phyloP scores from a whole-genome alignment of 1,140 invertebrate species.

The Eupeodes corollae region DNA sequence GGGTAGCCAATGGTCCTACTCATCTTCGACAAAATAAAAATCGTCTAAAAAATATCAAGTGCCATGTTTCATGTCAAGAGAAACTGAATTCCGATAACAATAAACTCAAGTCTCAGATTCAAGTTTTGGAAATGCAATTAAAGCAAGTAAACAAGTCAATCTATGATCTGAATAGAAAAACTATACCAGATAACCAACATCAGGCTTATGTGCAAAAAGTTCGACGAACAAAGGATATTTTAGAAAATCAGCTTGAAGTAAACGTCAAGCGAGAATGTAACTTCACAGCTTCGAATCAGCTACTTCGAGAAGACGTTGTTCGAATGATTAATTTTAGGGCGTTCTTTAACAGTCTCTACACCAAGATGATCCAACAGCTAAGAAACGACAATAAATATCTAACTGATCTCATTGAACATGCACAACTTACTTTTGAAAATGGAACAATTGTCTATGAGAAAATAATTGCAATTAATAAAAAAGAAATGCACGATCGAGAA shows the following conservation, averaged over 20 bases:
- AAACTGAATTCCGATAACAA: constrained; percentile 18
- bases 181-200: constrained; percentile 24
- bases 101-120: constrained; percentile 19
- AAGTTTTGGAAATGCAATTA: constrained; percentile 24
- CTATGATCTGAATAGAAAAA: constrained; percentile 20
- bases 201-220: constrained; percentile 15
- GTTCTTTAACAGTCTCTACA: constrained; percentile 24
- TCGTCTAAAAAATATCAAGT: constrained; percentile 15
- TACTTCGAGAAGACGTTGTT: constrained; percentile 22
- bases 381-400: constrained; percentile 31
- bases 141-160: constrained; percentile 23
- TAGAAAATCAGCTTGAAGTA: constrained; percentile 26
- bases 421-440: constrained; percentile 23
- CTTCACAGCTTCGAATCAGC: constrained; percentile 20
- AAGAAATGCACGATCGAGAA: constrained; percentile 22
- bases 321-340: constrained; percentile 24
- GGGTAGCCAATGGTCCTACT: constrained; percentile 23
- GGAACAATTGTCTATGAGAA: constrained; percentile 27
- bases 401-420: constrained; percentile 25
- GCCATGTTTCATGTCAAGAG: constrained; percentile 29
- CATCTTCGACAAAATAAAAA: constrained; percentile 10
- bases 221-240: constrained; percentile 18
- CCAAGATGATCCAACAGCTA: constrained; percentile 26
- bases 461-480: constrained; percentile 19
- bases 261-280: constrained; percentile 23